Conservation (phyloP, 2,113 vertebrate genomes). For the Globicephala melas region DNA sequence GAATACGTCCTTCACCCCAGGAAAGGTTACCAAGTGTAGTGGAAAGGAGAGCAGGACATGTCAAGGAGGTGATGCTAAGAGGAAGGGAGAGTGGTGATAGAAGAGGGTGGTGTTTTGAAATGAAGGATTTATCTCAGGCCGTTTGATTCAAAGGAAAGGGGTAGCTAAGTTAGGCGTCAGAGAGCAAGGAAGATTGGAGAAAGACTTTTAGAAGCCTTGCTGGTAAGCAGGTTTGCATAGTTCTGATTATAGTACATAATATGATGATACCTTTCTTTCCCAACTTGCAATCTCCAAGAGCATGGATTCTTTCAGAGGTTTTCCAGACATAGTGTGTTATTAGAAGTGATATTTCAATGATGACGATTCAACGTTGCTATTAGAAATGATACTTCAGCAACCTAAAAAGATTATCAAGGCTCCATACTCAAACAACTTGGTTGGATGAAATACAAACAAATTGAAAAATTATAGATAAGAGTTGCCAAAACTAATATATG, state of each 20-base stretch:
- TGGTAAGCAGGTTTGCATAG: not conserved
- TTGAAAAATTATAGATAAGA: not conserved
- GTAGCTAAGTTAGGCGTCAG: not conserved
- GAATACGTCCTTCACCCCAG: not conserved
- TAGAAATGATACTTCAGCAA: not conserved
- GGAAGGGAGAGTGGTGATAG: no score
- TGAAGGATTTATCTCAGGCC: not conserved
- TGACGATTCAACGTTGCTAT: not conserved
- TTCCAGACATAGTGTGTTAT: not conserved
- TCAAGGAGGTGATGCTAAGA: not conserved
- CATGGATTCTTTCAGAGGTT: not conserved
- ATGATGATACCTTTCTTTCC: not conserved
- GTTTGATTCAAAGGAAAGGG: not conserved
- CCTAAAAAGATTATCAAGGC: not conserved
- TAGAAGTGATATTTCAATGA: not conserved
- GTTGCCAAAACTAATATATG: not conserved
- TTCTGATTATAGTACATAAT: not conserved
- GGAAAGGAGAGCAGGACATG: not conserved
- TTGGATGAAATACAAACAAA: not conserved
- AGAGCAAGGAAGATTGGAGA: not conserved
- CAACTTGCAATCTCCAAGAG: not conserved
- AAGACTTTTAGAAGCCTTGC: not conserved
- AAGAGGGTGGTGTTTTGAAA: not conserved
- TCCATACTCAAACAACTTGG: not conserved
- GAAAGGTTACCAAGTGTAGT: not conserved